Percentiles rank a stretch among this genome's conserved stretches.
phyloP scores from a whole-genome alignment of 1,140 invertebrate species.

The Neomicropteryx cornuta region DNA sequence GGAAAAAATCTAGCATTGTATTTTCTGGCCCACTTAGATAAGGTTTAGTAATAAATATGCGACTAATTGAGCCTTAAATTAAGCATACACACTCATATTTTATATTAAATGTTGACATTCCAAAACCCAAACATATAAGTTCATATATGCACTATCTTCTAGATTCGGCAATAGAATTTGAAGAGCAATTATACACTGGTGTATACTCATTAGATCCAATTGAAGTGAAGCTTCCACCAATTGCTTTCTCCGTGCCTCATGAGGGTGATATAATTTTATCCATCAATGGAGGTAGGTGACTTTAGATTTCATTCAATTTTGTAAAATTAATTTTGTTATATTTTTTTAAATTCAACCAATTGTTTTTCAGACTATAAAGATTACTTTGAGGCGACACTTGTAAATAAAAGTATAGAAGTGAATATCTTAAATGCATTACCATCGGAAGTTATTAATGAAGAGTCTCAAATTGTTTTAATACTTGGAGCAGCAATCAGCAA shows the following conservation, averaged over 20 bases:
- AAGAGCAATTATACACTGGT: background rate
- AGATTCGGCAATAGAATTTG: too few relatives aligned
- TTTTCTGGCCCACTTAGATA: too few relatives aligned
- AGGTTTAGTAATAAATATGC: too few relatives aligned
- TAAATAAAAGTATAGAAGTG: conserved; percentile 3
- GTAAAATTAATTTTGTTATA: background rate
- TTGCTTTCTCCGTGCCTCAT: background rate
- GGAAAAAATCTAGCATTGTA: too few relatives aligned
- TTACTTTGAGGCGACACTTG: background rate
- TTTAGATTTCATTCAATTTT: background rate
- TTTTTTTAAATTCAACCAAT: background rate
- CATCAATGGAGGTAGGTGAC: background rate
- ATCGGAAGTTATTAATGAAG: background rate
- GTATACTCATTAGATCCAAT: background rate
- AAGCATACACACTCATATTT: too few relatives aligned
- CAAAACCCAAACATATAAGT: too few relatives aligned
- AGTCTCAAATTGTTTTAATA: too few relatives aligned
- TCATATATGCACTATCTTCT: too few relatives aligned
- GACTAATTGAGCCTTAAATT: too few relatives aligned
- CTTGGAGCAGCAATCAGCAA: too few relatives aligned
- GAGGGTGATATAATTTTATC: background rate
- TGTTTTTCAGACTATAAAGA: background rate
- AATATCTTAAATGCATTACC: background rate
- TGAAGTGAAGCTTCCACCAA: background rate
- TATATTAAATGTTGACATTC: too few relatives aligned